Percentiles rank a stretch among this genome's conserved stretches.
phyloP scores from a whole-genome alignment of 1,140 invertebrate genomes.

The Holotrichia oblita region DNA sequence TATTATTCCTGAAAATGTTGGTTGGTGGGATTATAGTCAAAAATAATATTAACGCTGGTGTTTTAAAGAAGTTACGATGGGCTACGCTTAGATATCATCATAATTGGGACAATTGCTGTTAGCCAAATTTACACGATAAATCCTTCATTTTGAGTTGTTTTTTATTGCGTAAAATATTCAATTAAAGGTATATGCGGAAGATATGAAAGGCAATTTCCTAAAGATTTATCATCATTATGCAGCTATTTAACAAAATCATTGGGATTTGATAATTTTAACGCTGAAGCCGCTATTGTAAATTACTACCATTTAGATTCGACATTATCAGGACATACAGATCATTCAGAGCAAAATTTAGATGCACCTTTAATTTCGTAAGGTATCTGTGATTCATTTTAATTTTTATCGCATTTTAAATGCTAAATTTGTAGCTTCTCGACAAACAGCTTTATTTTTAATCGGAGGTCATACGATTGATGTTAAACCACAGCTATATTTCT shows the following conservation, averaged over 20 bases:
- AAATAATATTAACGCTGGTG: slow-evolving; percentile 50
- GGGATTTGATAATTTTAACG: slow-evolving; percentile 72
- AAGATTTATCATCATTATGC: slow-evolving; percentile 73
- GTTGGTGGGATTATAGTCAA: slow-evolving; percentile 61
- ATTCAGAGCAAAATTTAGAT: slow-evolving; percentile 84
- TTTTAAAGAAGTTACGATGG: slow-evolving; percentile 83
- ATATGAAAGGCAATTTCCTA: slow-evolving; percentile 71
- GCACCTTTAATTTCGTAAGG: slow-evolving; percentile 91
- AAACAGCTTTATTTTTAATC: slow-evolving; percentile 85
- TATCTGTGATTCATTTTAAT: slow-evolving; percentile 51
- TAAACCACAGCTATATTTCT: slow-evolving; percentile 73
- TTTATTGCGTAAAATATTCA: too few relatives aligned
- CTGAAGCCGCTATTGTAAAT: slow-evolving; percentile 94
- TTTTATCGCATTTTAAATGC: not conserved
- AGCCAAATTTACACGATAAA: not conserved
- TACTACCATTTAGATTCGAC: slow-evolving; percentile 93
- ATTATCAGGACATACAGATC: slow-evolving; percentile 89
- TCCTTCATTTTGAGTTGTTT: too few relatives aligned
- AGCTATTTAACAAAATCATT: slow-evolving; percentile 69
- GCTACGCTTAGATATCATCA: slow-evolving; percentile 94
- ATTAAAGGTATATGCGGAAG: slow-evolving; percentile 74
- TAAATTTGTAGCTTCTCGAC: slow-evolving; percentile 79
- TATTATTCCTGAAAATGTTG: slow-evolving; percentile 59
- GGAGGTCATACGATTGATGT: slow-evolving; percentile 75
- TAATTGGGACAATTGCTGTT: slow-evolving; percentile 94